A percentile compares a stretch with the other conserved stretches of the same genome.
Evolutionary conservation across 2,113 vertebrate species (phyloP).

Genomic region (Lonchura striata): DNA sequence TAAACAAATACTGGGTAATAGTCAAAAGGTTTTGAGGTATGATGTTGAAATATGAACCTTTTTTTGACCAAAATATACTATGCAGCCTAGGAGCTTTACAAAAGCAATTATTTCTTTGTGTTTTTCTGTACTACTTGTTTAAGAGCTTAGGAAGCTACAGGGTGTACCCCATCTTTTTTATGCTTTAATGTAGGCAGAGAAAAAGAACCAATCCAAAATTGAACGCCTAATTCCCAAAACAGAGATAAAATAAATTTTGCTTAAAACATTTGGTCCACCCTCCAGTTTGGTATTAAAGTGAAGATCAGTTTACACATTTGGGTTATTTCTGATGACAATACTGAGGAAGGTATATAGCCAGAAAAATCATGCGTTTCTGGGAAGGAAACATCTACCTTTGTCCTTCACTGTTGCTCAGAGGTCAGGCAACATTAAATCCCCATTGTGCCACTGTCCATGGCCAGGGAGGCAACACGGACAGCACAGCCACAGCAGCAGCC

Average conservation of each 20-base stretch:
- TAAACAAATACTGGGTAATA: neutral
- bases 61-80: neutral
- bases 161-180: neutral
- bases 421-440: neutral
- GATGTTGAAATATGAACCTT: neutral
- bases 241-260: neutral
- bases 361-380: neutral
- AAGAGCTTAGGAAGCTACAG: neutral
- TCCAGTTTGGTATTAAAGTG: neutral
- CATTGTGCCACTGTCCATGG: rapidly evolving
- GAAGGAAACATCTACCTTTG: neutral
- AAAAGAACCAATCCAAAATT: neutral
- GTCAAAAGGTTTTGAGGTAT: neutral
- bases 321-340: neutral
- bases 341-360: neutral
- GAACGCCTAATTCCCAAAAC: neutral
- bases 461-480: rapidly evolving
- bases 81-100: neutral
- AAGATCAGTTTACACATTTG: neutral
- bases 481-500: neutral
- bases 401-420: neutral
- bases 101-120: neutral
- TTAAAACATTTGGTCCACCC: rapidly evolving
- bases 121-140: neutral
- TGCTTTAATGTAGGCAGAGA: neutral